phyloP scores from a whole-genome alignment of 2,888 invertebrate species.

The Dioctria rufipes region DNA sequence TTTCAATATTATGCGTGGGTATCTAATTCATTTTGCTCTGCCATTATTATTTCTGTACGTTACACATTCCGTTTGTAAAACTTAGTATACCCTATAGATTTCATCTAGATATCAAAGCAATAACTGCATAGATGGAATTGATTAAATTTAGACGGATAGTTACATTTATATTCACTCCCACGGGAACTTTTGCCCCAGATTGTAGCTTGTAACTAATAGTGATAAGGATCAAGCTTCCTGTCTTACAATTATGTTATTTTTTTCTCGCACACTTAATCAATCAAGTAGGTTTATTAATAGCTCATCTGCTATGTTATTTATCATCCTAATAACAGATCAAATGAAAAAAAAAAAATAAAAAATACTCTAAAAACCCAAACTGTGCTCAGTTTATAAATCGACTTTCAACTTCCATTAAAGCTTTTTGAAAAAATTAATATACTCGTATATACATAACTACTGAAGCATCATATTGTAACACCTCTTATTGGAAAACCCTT shows the following conservation, averaged over 20 bases:
- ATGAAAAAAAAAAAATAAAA: neutral
- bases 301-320: neutral
- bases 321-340: slow-evolving; percentile 29
- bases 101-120: too few relatives aligned
- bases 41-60: too few relatives aligned
- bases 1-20: too few relatives aligned
- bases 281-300: slow-evolving; percentile 38
- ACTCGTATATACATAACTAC: too few relatives aligned
- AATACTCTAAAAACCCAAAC: slow-evolving; percentile 2
- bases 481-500: too few relatives aligned
- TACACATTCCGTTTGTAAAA: too few relatives aligned
- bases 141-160: too few relatives aligned
- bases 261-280: slow-evolving; percentile 24
- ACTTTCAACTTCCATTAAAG: neutral
- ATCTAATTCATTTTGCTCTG: too few relatives aligned
- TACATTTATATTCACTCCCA: too few relatives aligned
- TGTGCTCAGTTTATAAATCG: slow-evolving; percentile 20
- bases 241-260: slow-evolving; percentile 32
- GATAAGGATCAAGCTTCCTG: slow-evolving; percentile 21
- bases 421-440: slow-evolving; percentile 14
- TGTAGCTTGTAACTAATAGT: neutral
- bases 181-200: neutral
- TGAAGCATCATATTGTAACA: too few relatives aligned
- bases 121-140: too few relatives aligned
- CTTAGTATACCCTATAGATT: too few relatives aligned